phyloP scores from a whole-genome alignment of 2,113 vertebrate species.

The Tupaia tana region DNA sequence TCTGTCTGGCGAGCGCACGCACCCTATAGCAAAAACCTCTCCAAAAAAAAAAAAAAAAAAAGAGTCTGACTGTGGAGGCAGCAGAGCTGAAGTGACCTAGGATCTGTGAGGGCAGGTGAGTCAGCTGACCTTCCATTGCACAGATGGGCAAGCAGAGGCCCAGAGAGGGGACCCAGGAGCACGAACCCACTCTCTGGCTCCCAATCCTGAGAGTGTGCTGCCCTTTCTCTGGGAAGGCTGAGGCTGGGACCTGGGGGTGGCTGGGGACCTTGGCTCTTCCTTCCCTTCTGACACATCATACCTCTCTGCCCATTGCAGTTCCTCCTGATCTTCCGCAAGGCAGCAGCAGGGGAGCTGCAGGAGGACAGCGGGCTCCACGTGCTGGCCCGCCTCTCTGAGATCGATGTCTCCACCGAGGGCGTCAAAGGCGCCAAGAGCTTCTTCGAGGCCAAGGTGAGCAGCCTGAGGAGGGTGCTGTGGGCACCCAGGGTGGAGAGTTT shows the following conservation, averaged over 20 bases:
- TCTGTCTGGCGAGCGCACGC: too few species aligned
- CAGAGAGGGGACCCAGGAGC: neutral
- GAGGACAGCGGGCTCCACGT: constrained; percentile 94
- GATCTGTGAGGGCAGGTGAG: neutral
- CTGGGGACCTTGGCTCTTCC: accelerated
- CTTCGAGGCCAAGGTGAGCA: constrained; percentile 96
- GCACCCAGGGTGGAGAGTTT: neutral
- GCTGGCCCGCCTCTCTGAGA: constrained; percentile 95
- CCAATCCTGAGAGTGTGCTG: accelerated
- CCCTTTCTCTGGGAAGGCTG: neutral
- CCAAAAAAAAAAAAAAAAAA: too few species aligned
- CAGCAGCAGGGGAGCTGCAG: constrained; percentile 93
- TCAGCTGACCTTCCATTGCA: neutral
- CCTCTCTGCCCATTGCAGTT: constrained; percentile 86
- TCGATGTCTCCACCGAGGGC: constrained; percentile 95
- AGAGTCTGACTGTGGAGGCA: accelerated
- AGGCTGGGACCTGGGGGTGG: neutral
- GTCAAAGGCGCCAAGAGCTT: constrained; percentile 97
- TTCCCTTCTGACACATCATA: accelerated
- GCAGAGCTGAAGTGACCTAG: neutral
- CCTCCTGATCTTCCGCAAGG: constrained; percentile 97
- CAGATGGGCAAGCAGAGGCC: neutral
- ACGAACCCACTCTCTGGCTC: neutral
- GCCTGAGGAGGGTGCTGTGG: too few species aligned
- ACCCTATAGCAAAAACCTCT: too few species aligned